Evolutionary conservation across 2,888 invertebrate species (phyloP).

Genomic region (Apomyelois bistriatella): DNA sequence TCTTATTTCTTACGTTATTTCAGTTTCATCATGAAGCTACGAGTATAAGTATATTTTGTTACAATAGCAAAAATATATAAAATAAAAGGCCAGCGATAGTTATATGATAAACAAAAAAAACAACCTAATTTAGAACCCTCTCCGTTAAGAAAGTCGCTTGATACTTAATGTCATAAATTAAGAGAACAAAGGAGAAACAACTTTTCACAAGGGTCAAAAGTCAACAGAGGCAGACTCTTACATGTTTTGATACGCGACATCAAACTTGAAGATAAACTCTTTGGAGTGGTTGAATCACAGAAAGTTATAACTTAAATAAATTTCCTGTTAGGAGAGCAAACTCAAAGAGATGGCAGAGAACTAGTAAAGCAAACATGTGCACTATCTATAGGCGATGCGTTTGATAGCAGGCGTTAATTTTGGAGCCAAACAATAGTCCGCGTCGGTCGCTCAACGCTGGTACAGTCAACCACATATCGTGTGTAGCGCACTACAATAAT

Average conservation of each 20-base stretch:
- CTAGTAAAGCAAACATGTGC: constrained; percentile 61
- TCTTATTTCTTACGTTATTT: too few relatives aligned
- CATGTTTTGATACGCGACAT: constrained; percentile 40
- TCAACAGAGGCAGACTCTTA: constrained; percentile 37
- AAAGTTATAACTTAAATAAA: constrained; percentile 77
- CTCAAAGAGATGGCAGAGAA: constrained; percentile 60
- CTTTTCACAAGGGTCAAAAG: constrained; percentile 42
- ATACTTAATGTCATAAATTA: constrained; percentile 10
- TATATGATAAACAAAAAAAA: too few relatives aligned
- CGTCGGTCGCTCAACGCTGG: constrained; percentile 16
- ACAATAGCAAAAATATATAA: too few relatives aligned
- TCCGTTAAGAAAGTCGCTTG: constrained; percentile 5
- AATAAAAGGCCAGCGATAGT: too few relatives aligned
- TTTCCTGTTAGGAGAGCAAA: constrained; percentile 73
- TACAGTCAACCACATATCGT: not conserved
- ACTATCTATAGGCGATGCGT: constrained; percentile 66
- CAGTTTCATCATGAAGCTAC: too few relatives aligned
- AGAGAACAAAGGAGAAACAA: constrained; percentile 19
- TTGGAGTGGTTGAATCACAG: constrained; percentile 64
- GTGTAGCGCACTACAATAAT: not conserved
- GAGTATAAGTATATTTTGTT: too few relatives aligned
- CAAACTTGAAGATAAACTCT: constrained; percentile 46
- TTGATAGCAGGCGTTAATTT: constrained; percentile 73
- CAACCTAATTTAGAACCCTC: not conserved
- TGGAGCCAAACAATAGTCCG: constrained; percentile 40